A percentile compares a stretch with the other conserved stretches of the same genome.
Conservation (phyloP, 2,888 invertebrate genomes). For the Stramonita haemastoma region DNA sequence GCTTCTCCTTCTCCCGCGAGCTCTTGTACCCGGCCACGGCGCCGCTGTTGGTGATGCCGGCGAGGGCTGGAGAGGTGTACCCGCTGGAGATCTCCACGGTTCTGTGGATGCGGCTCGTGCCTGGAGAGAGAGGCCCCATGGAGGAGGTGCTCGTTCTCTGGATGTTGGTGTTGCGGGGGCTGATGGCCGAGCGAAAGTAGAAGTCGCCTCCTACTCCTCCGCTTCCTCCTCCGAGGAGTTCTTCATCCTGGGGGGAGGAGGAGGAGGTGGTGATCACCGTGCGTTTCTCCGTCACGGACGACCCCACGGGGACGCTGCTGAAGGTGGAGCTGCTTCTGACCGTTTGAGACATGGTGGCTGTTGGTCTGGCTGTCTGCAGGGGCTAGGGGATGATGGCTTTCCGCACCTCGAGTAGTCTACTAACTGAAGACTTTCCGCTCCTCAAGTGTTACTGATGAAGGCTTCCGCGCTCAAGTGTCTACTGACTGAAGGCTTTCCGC, state of each 20-base stretch:
- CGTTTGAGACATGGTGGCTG: slow-evolving; percentile 40
- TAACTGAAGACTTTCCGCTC: too few relatives aligned
- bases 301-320: slow-evolving; percentile 29
- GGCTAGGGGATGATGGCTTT: too few relatives aligned
- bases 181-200: slow-evolving; percentile 53
- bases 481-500: too few relatives aligned
- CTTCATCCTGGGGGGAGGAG: slow-evolving; percentile 24
- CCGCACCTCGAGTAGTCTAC: too few relatives aligned
- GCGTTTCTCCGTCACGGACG: slow-evolving; percentile 67
- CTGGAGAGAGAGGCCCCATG: slow-evolving; percentile 52
- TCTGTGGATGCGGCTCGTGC: slow-evolving; percentile 52
- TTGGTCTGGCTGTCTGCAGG: too few relatives aligned
- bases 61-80: slow-evolving; percentile 46
- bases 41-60: slow-evolving; percentile 67
- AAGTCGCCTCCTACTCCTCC: slow-evolving; percentile 48
- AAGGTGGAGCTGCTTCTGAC: slow-evolving; percentile 32
- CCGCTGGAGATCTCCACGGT: slow-evolving; percentile 57
- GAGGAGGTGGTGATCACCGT: slow-evolving; percentile 65
- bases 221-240: slow-evolving; percentile 50
- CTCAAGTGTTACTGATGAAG: too few relatives aligned
- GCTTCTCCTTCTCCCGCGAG: slow-evolving; percentile 79
- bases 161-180: slow-evolving; percentile 39
- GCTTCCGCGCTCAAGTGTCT: too few relatives aligned
- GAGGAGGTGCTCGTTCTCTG: slow-evolving; percentile 43
- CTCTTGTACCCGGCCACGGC: slow-evolving; percentile 78